Evolutionary conservation across 2,113 vertebrate species (phyloP).

Genomic region (Rhea americana): DNA sequence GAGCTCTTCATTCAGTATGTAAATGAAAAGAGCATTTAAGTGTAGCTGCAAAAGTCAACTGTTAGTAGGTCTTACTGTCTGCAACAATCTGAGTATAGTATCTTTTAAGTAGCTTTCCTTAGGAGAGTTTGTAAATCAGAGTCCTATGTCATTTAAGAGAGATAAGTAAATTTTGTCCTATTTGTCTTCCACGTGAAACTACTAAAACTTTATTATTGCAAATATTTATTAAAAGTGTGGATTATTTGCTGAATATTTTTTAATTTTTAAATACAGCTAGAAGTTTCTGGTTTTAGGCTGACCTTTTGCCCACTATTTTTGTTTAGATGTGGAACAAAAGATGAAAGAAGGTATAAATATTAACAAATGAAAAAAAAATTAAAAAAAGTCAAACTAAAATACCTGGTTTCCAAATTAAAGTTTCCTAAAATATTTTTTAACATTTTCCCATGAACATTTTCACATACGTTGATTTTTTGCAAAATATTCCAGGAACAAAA

Average conservation of each 20-base stretch:
- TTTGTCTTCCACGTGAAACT: not conserved
- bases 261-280: not conserved
- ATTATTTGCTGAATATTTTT: not conserved
- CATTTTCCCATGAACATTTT: not conserved
- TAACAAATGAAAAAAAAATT: not conserved
- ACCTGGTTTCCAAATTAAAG: not conserved
- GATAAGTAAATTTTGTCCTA: not conserved
- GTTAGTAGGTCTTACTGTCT: not conserved
- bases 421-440: not conserved
- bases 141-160: not conserved
- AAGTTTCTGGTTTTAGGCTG: not conserved
- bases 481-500: not conserved
- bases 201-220: not conserved
- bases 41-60: not conserved
- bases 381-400: not conserved
- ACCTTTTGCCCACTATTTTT: not conserved
- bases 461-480: not conserved
- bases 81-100: not conserved
- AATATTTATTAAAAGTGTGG: not conserved
- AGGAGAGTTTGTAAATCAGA: not conserved
- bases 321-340: not conserved
- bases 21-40: not conserved
- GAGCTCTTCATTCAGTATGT: not conserved
- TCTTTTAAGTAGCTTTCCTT: not conserved
- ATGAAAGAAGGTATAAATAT: not conserved